A percentile compares a stretch with the other conserved stretches of the same genome.
These are phyloP conservation scores for Rhegmatorhina hoffmannsi DNA, from an alignment of 2,113 vertebrate genomes.

Conservation along the genomic window DNA sequence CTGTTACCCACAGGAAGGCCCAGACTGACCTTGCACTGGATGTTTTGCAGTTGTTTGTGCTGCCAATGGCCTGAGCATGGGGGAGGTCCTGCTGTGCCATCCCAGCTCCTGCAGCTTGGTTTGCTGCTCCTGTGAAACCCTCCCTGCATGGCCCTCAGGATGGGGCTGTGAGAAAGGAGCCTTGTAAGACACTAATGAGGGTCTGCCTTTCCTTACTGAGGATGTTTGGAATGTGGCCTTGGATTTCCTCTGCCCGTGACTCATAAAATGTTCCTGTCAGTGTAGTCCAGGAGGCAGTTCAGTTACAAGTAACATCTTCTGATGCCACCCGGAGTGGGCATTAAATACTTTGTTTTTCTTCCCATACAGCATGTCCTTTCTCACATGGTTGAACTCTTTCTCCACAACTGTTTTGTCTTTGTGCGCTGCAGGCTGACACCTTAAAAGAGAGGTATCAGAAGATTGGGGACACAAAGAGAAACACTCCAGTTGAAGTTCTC, in stretches of 20 bases:
- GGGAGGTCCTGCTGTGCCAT: background rate
- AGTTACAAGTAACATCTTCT: background rate
- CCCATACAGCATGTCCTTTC: background rate
- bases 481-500: constrained; percentile 97
- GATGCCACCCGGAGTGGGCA: background rate
- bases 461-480: constrained; percentile 98
- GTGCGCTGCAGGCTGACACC: constrained; percentile 89
- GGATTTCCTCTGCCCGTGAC: background rate
- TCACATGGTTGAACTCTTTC: constrained; percentile 46
- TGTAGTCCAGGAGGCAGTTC: background rate
- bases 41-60: background rate
- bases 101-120: background rate
- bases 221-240: background rate
- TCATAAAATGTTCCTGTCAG: background rate
- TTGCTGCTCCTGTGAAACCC: background rate
- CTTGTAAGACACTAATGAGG: background rate
- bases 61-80: background rate
- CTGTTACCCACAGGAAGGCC: background rate
- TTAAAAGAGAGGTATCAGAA: constrained; percentile 99
- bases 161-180: background rate
- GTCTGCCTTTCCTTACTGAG: background rate
- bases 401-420: constrained; percentile 59
- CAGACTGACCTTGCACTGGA: background rate
- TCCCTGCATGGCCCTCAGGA: background rate
- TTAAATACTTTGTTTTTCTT: constrained; percentile 15